Conservation (phyloP, 1,140 invertebrate genomes). For the Penaeus vannamei region DNA sequence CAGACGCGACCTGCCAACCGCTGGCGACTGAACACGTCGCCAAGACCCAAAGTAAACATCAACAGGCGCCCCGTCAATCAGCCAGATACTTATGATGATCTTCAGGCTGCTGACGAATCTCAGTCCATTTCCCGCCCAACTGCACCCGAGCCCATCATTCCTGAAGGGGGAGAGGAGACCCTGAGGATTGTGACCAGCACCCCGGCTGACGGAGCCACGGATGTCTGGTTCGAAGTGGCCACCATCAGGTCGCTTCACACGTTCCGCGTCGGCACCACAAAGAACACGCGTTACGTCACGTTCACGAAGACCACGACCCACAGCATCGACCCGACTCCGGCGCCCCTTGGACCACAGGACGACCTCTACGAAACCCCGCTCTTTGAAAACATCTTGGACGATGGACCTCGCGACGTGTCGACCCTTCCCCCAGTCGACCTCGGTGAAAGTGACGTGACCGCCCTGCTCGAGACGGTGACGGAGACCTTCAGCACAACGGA, state of each 20-base stretch:
- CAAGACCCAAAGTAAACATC: conserved; percentile 86
- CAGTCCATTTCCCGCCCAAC: conserved; percentile 34
- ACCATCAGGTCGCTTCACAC: conserved; percentile 91
- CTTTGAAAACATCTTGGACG: conserved; percentile 63
- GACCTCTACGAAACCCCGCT: conserved; percentile 50
- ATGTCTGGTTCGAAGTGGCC: conserved; percentile 78
- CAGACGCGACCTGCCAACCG: conserved; percentile 80
- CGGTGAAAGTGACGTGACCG: conserved; percentile 79
- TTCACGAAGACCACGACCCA: conserved; percentile 72
- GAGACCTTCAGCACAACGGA: conserved; percentile 92
- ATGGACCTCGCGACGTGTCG: conserved; percentile 64
- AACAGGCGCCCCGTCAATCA: conserved; percentile 40
- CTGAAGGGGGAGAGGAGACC: conserved; percentile 56
- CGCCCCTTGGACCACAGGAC: conserved; percentile 6
- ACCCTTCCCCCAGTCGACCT: conserved; percentile 82
- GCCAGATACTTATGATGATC: neutral
- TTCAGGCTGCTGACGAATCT: neutral
- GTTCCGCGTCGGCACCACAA: conserved; percentile 89
- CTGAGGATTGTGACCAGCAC: conserved; percentile 58
- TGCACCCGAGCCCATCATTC: conserved; percentile 9
- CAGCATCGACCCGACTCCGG: conserved; percentile 73
- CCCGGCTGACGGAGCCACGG: conserved; percentile 39
- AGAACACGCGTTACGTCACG: conserved; percentile 88
- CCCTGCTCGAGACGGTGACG: conserved; percentile 86
- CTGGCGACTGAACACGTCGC: conserved; percentile 90